phyloP scores from a whole-genome alignment of 2,113 vertebrate genomes.

The Ophthalmolycus amberensis region DNA sequence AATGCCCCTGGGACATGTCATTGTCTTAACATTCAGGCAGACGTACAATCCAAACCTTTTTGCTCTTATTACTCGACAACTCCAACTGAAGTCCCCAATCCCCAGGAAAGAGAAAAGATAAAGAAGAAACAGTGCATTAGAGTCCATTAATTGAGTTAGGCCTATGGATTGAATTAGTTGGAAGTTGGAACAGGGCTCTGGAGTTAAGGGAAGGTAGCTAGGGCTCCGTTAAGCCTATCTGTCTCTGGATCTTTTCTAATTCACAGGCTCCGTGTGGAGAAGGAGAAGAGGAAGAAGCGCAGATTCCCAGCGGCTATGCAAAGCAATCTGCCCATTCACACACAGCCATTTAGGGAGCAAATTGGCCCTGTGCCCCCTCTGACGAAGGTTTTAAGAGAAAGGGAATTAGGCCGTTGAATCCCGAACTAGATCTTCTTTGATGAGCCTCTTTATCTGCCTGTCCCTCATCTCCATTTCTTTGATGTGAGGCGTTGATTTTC shows the following conservation, averaged over 20 bases:
- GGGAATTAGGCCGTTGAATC: conserved; percentile 81
- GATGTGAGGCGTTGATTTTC: conserved; percentile 83
- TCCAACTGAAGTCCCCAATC: conserved; percentile 73
- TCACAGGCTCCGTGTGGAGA: conserved; percentile 74
- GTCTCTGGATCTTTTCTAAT: conserved; percentile 80
- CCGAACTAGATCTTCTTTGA: conserved; percentile 83
- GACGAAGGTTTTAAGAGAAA: conserved; percentile 83
- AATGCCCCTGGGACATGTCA: conserved; percentile 68
- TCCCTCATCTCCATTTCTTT: conserved; percentile 83
- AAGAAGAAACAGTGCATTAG: conserved; percentile 77
- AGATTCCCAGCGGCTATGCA: conserved; percentile 80
- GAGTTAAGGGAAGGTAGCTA: conserved; percentile 75
- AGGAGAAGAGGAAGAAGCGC: conserved; percentile 73
- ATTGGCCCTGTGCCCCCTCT: conserved; percentile 81
- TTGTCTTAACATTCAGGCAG: conserved; percentile 73
- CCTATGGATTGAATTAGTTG: conserved; percentile 76
- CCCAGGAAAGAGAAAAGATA: conserved; percentile 72
- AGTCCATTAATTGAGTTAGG: conserved; percentile 80
- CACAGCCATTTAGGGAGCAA: conserved; percentile 83
- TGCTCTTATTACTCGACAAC: conserved; percentile 64
- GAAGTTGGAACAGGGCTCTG: conserved; percentile 74
- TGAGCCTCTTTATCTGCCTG: conserved; percentile 81
- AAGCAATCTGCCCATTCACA: conserved; percentile 83
- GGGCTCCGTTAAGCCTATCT: conserved; percentile 79
- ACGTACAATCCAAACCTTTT: conserved; percentile 69